Evolutionary conservation across 2,113 vertebrate species (phyloP).

Genomic region (Dolichallabes microphthalmus): DNA sequence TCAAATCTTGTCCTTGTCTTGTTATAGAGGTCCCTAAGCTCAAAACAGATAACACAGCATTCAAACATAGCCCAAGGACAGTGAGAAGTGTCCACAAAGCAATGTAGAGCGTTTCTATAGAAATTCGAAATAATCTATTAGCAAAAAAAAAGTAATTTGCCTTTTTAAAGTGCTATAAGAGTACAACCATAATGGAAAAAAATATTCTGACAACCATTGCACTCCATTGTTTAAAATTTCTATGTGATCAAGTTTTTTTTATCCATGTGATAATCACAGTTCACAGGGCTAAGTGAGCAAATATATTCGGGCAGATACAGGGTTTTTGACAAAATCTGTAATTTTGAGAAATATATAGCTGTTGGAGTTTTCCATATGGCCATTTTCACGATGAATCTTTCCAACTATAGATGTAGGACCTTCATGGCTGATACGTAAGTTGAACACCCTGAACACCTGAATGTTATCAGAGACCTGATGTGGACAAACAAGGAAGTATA

Average conservation of each 20-base stretch:
- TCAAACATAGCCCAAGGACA: neutral
- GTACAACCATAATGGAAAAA: neutral
- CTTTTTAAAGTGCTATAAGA: neutral
- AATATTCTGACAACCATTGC: neutral
- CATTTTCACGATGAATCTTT: too few relatives aligned
- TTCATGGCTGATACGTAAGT: too few relatives aligned
- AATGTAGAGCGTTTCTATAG: neutral
- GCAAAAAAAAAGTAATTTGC: neutral
- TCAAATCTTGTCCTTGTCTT: conserved; percentile 1
- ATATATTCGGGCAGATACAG: too few relatives aligned
- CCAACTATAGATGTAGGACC: too few relatives aligned
- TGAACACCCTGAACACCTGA: too few relatives aligned
- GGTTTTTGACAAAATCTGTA: too few relatives aligned
- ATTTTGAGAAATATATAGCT: too few relatives aligned
- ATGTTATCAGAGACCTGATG: too few relatives aligned
- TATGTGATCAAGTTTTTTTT: neutral
- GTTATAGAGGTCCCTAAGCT: neutral
- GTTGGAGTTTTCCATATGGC: too few relatives aligned
- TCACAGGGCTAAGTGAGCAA: neutral
- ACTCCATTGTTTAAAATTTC: neutral
- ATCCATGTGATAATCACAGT: neutral
- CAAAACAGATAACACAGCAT: neutral
- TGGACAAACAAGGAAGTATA: too few relatives aligned
- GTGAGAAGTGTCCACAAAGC: neutral
- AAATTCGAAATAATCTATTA: neutral